phyloP scores from a whole-genome alignment of 2,888 invertebrate species.

The Zygogramma bicolorata region DNA sequence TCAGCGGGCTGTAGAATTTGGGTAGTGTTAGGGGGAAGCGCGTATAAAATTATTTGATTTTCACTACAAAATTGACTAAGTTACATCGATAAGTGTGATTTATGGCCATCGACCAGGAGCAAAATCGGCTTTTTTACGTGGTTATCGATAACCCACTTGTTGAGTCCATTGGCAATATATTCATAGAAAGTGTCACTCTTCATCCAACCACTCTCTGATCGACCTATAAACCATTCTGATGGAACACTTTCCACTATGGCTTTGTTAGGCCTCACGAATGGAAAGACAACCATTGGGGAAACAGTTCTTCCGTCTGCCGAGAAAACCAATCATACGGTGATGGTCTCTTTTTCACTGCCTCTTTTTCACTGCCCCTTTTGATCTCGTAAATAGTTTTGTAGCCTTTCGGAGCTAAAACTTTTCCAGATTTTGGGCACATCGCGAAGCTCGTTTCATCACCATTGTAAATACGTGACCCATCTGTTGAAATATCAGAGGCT shows the following conservation, averaged over 20 bases:
- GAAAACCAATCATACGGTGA: too few relatives aligned
- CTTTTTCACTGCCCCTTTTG: too few relatives aligned
- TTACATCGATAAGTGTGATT: conserved; percentile 47
- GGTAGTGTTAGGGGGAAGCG: conserved; percentile 33
- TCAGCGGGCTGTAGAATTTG: conserved; percentile 34
- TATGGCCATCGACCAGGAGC: conserved; percentile 53
- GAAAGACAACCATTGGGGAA: conserved; percentile 40
- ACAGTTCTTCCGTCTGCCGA: conserved; percentile 24
- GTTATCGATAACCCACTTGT: conserved; percentile 20
- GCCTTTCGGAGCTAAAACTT: too few relatives aligned
- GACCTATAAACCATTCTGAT: conserved; percentile 42
- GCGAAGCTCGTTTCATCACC: too few relatives aligned
- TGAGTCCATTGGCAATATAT: conserved; percentile 24
- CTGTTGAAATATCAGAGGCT: too few relatives aligned
- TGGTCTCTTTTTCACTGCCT: too few relatives aligned
- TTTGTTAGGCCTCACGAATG: conserved; percentile 36
- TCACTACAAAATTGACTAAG: conserved; percentile 47
- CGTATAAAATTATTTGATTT: conserved; percentile 49
- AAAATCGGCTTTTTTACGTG: conserved; percentile 43
- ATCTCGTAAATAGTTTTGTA: too few relatives aligned
- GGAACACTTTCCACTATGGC: conserved; percentile 21
- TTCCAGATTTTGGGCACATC: too few relatives aligned
- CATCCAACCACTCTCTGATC: conserved; percentile 38
- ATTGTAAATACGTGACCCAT: too few relatives aligned
- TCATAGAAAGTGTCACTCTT: conserved; percentile 26